Base-by-base conservation (phyloP, 1,140 invertebrate species). In the Musca domestica region DNA sequence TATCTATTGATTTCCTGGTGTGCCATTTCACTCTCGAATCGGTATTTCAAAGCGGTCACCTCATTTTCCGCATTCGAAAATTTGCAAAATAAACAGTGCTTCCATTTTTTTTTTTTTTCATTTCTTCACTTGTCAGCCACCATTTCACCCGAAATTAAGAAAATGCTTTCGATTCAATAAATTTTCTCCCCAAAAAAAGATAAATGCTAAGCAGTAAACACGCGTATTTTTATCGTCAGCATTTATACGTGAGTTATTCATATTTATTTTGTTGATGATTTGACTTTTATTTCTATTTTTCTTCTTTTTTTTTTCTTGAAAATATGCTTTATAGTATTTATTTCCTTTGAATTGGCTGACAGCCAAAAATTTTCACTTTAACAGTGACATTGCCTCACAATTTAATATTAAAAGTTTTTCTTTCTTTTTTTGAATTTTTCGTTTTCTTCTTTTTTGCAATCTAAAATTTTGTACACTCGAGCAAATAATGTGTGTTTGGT, bases 321-420 rank as follows among this genome's bases (percentile, higher is more conserved):
- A 5, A 19, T 10, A 41, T 41, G 10, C 34, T 41, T 41, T 41
- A 41, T 41, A 41, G 34, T 41, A 34, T 61, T 19, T 61, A 19
- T 61, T 61, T 34, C 20, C 2, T 25, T 61, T 34, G n/a, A 34
- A 10, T 34, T 61, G 56, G 56, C 25, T 30, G 27, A 9, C 1
- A 14, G 56, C 56, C 56, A 61, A 61, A 61, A 61, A 61, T 34
- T 61, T 61, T 61, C 56, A 61, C 56, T 61, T 61, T 61, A 61
- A 61, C 56, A 61, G 56, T 61, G 56, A 61, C 56, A 61, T 61
- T 61, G 56, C 56, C n/a, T n/a, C 56, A 61, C 27, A 30, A 61
- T 61, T 61, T 61, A 17, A 34, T 61, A 61, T 34, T 22, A 61
- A 61, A 58, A 54, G 12, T 54, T 58, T 54, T 54, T 54, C 19